phyloP scores from a whole-genome alignment of 2,888 invertebrate species.

The Crepidodera aurea region DNA sequence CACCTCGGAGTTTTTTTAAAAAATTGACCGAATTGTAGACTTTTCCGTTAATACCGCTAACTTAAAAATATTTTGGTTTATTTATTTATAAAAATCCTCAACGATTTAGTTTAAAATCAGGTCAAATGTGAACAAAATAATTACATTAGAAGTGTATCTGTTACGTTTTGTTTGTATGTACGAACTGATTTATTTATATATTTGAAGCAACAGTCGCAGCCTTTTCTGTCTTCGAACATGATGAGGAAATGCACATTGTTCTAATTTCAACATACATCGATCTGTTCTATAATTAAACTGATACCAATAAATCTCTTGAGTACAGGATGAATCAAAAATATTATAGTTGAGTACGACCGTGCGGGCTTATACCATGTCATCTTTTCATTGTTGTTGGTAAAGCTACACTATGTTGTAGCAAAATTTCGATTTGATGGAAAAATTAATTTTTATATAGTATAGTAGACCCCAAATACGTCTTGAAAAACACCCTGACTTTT shows the following conservation, averaged over 20 bases:
- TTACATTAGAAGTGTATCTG: neutral
- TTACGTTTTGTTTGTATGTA: neutral
- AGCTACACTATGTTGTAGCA: no score
- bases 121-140: neutral
- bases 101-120: neutral
- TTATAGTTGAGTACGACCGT: no score
- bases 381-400: no score
- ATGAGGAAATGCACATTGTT: neutral
- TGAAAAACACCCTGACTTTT: no score
- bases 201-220: neutral
- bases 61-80: no score
- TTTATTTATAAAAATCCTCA: neutral
- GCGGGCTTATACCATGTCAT: no score
- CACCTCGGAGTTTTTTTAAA: no score
- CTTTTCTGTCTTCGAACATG: neutral
- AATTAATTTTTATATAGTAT: no score
- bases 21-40: no score
- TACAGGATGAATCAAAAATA: neutral
- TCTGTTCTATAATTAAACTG: neutral
- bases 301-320: neutral
- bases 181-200: neutral
- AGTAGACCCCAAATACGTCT: no score
- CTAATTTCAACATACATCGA: neutral
- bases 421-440: no score
- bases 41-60: no score